A percentile compares a stretch with the other conserved stretches of the same genome.
These are phyloP conservation scores for Mesopsocus fuscifrons DNA, from an alignment of 2,888 invertebrate species.

Conservation along the genomic window DNA sequence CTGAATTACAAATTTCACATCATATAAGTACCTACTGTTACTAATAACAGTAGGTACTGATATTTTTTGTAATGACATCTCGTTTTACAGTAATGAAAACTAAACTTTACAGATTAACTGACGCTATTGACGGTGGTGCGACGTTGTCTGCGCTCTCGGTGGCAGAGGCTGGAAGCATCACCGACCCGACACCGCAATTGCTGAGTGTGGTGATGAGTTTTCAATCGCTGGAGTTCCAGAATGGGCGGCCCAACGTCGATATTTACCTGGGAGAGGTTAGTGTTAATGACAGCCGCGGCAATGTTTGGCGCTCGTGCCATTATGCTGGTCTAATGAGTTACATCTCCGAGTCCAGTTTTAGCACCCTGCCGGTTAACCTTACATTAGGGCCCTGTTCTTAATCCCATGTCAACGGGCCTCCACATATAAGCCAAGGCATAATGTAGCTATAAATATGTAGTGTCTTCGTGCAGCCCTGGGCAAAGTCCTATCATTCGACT, in stretches of 20 bases:
- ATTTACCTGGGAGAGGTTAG: neutral
- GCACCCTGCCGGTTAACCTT: slow-evolving; percentile 37
- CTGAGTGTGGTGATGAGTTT: neutral
- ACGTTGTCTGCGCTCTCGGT: slow-evolving; percentile 24
- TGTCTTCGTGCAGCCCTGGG: no score
- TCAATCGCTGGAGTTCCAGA: slow-evolving; percentile 8
- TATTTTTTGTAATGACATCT: no score
- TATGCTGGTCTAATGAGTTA: neutral
- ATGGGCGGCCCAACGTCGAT: neutral
- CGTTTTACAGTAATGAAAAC: no score
- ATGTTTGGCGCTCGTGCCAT: neutral
- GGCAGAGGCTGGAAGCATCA: slow-evolving; percentile 17
- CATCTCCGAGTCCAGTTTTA: neutral
- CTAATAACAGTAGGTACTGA: no score
- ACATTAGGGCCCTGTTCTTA: no score
- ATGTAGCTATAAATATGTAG: no score
- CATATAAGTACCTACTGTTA: no score
- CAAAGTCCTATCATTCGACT: no score
- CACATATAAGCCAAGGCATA: no score
- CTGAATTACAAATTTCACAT: no score
- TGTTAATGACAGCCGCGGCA: neutral
- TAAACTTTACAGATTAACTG: slow-evolving; percentile 21
- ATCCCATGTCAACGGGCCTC: no score
- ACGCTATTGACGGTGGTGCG: slow-evolving; percentile 21
- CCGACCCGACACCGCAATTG: neutral